A percentile compares a stretch with the other conserved stretches of the same genome.
phyloP scores from a whole-genome alignment of 2,888 invertebrate species.

The Autographa pulchrina region DNA sequence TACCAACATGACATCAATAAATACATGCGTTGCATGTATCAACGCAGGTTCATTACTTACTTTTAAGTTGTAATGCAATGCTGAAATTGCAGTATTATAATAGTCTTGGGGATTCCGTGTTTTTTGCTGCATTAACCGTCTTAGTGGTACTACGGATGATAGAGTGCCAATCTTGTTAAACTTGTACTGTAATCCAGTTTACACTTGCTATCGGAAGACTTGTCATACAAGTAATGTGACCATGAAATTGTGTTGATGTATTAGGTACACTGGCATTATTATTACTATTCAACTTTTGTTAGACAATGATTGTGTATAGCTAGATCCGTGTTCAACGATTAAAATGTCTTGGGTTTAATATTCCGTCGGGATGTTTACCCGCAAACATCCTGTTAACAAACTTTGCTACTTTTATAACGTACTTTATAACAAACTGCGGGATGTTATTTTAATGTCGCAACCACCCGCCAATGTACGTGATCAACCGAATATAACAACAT shows the following conservation, averaged over 20 bases:
- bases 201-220: conserved; percentile 43
- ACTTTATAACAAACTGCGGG: conserved; percentile 51
- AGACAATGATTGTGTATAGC: neutral
- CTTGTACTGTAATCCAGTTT: conserved; percentile 50
- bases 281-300: conserved; percentile 20
- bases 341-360: conserved; percentile 51
- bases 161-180: conserved; percentile 47
- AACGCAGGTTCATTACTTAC: neutral
- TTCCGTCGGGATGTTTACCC: conserved; percentile 68
- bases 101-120: neutral
- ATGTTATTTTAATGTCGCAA: conserved; percentile 58
- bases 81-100: neutral
- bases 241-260: conserved; percentile 46
- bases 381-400: conserved; percentile 68
- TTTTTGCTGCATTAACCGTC: conserved; percentile 17
- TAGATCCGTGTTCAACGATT: conserved; percentile 21
- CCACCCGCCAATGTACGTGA: conserved; percentile 46
- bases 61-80: neutral
- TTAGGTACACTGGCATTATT: conserved; percentile 32
- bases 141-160: conserved; percentile 31
- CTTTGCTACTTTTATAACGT: conserved; percentile 63
- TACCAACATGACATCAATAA: conserved; percentile 39
- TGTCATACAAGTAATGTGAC: conserved; percentile 54
- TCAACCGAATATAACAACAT: conserved; percentile 44
- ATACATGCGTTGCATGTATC: neutral